Evolutionary conservation across 2,797 vertebrate species (phyloP).

Genomic region (Linurgus olivaceus): DNA sequence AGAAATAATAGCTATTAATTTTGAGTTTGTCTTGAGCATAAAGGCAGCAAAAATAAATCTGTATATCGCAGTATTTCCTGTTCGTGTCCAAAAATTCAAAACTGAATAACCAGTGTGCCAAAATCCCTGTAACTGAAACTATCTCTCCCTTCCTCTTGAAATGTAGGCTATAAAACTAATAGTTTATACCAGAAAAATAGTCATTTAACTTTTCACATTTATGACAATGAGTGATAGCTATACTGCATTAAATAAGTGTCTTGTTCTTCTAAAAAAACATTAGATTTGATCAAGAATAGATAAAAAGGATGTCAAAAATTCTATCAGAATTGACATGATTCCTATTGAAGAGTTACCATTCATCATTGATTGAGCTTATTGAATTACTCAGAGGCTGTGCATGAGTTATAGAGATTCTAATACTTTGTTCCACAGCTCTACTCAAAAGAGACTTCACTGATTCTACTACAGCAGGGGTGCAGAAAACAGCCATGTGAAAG

Average conservation of each 20-base stretch:
- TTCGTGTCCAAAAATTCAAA: background rate
- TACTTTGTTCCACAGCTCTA: background rate
- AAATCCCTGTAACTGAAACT: background rate
- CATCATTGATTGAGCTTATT: background rate
- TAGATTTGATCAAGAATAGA: background rate
- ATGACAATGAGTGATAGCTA: constrained; percentile 12
- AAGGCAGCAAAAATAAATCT: background rate
- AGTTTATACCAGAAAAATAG: constrained; percentile 10
- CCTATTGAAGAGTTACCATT: background rate
- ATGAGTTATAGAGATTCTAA: background rate
- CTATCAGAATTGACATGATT: constrained; percentile 17
- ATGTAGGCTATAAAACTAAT: background rate
- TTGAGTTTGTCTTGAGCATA: background rate
- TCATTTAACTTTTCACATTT: constrained; percentile 24
- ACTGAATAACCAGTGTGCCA: background rate
- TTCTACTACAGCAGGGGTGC: background rate
- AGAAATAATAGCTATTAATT: background rate
- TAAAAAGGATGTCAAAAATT: background rate
- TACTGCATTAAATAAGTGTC: background rate
- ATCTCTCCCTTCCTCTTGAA: background rate
- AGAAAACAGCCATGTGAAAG: constrained; percentile 29
- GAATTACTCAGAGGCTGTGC: background rate
- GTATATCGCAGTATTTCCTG: background rate
- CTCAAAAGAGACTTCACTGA: background rate
- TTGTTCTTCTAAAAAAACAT: background rate